phyloP scores from a whole-genome alignment of 92 coral and sea anemone genomes.

The Zoanthus sansibaricus region DNA sequence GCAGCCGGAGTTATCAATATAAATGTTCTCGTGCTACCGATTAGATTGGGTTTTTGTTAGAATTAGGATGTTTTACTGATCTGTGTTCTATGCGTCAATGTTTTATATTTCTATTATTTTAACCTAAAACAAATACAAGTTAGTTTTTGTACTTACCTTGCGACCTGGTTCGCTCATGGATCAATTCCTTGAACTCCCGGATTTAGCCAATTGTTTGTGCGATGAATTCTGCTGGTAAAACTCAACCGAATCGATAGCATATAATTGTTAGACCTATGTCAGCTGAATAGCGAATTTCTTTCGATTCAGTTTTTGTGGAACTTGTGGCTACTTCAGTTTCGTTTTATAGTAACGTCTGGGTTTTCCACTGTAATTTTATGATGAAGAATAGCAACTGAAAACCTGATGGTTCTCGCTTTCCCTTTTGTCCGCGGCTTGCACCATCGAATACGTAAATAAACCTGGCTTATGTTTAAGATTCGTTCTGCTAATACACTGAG shows the following conservation, averaged over 20 bases:
- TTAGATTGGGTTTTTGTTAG: neutral
- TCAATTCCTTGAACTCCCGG: conserved; percentile 7
- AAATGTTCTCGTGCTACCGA: neutral
- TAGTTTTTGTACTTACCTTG: conserved; percentile 24
- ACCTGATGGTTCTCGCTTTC: neutral
- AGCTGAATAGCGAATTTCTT: neutral
- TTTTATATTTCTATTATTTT: neutral
- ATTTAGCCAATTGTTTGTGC: neutral
- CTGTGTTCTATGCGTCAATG: neutral
- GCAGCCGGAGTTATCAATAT: neutral
- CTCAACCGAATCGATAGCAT: neutral
- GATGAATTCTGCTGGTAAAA: conserved; percentile 2
- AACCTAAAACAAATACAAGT: neutral
- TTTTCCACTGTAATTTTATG: neutral
- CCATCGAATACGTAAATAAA: neutral
- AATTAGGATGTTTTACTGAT: conserved; percentile 1
- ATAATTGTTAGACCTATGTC: neutral
- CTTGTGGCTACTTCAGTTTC: too few relatives aligned
- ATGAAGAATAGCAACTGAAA: neutral
- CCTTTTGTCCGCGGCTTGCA: neutral
- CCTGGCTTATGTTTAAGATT: too few relatives aligned
- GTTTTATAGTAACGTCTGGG: neutral
- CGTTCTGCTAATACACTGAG: neutral
- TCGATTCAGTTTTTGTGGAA: neutral
- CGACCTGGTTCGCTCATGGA: conserved; percentile 30